phyloP scores from a whole-genome alignment of 2,797 vertebrate species.

The Halcyon chelicuti region DNA sequence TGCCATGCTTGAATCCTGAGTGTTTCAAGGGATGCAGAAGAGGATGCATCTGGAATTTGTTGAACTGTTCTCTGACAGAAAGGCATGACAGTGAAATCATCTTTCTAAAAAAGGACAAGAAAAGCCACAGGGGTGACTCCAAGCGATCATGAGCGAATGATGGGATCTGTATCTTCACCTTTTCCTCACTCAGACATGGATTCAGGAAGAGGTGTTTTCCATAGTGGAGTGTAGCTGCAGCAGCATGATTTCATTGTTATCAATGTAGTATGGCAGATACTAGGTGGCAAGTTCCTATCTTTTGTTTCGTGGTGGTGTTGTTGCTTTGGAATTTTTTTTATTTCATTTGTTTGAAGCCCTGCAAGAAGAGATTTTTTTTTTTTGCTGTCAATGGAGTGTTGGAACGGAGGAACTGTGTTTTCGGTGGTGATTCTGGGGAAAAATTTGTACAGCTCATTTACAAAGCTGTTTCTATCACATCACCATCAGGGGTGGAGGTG shows the following conservation, averaged over 20 bases:
- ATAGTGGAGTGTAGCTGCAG: accelerated
- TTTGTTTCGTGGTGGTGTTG: not conserved
- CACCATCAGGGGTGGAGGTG: not conserved
- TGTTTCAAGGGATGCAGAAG: not conserved
- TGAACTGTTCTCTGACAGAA: not conserved
- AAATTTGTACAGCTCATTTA: not conserved
- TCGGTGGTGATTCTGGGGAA: not conserved
- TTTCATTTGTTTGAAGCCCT: not conserved
- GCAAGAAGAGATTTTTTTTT: not conserved
- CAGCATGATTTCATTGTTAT: not conserved
- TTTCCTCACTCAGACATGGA: not conserved
- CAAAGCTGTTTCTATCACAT: not conserved
- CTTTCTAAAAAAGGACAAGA: not conserved
- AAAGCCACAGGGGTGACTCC: not conserved
- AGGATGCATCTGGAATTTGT: not conserved
- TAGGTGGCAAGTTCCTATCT: not conserved
- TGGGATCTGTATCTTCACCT: not conserved
- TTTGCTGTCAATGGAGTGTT: not conserved
- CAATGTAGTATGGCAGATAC: not conserved
- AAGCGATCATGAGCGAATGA: accelerated
- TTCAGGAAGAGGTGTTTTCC: not conserved
- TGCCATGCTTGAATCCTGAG: not conserved
- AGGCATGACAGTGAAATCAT: not conserved
- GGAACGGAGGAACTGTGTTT: not conserved
- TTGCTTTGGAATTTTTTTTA: not conserved